Percentiles rank a stretch among this genome's conserved stretches.
Conservation (phyloP, 2,113 vertebrate species). For the Hucho hucho region DNA sequence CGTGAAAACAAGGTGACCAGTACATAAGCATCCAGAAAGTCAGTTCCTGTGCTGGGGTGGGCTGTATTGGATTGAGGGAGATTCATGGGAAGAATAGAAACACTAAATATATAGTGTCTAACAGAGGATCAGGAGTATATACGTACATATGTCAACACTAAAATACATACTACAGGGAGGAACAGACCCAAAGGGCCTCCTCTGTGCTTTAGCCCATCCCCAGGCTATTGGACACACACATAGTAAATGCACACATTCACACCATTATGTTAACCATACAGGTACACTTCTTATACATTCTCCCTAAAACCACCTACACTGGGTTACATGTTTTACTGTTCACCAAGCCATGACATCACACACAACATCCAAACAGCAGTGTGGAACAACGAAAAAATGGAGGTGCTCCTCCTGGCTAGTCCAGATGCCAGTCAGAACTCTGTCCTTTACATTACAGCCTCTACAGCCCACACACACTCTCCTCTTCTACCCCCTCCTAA, state of each 20-base stretch:
- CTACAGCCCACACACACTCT: not conserved
- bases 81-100: constrained; percentile 20
- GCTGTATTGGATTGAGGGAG: constrained; percentile 10
- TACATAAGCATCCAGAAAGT: constrained; percentile 36
- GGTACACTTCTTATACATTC: not conserved
- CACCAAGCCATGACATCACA: constrained; percentile 24
- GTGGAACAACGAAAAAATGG: not conserved
- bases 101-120: constrained; percentile 27
- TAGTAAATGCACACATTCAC: not conserved
- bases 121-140: constrained; percentile 42
- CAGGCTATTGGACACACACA: constrained; percentile 31
- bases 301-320: not conserved
- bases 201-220: constrained; percentile 38
- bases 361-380: constrained; percentile 1
- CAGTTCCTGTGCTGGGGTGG: constrained; percentile 23
- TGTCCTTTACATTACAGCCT: not conserved
- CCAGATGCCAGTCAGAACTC: constrained; percentile 25
- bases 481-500: too few relatives aligned
- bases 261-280: not conserved
- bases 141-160: constrained; percentile 50
- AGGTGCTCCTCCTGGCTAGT: not conserved
- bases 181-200: constrained; percentile 14
- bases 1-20: constrained; percentile 35
- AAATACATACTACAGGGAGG: constrained; percentile 45
- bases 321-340: not conserved